Evolutionary conservation across 1,140 invertebrate genomes (phyloP), one percentile per base, ranked within the genome.

Genomic region (Prorops nasuta): DNA sequence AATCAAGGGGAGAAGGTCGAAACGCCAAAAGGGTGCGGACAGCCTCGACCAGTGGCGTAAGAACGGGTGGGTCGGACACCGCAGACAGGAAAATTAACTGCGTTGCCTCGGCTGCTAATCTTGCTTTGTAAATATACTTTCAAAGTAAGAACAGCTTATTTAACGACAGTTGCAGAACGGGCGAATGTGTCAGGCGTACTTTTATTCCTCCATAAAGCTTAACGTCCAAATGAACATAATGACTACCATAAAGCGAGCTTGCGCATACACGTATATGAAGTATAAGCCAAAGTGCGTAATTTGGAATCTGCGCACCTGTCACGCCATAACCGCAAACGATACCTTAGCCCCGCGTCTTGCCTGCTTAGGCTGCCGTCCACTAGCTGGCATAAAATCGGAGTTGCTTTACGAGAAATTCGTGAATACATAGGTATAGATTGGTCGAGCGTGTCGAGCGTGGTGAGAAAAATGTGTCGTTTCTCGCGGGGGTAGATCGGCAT

Each of bases 11-110:
- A 59, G 54, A 66, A 45, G 49, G 60, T 69, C 56, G 66, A 68
- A 69, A 60, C 58, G 57, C 54, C 42, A 58, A n/a, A n/a, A 69
- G 65, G 63, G 65, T 67, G 60, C 63, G 58, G 63, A 62, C 61
- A 63, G 58, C 60, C 46, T 55, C n/a, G n/a, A n/a, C n/a, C 63
- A 67, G 56, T 60, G 60, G 63, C 60, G 63, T 64, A 53, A 57
- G 39, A 54, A 44, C 56, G 63, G 63, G 58, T 44, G 54, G 47
- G 44, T 54, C 47, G 44, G 48, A n/a, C n/a, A n/a, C n/a, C n/a
- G n/a, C n/a, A n/a, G n/a, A n/a, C n/a, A n/a, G n/a, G n/a, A n/a
- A n/a, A n/a, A n/a, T n/a, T n/a, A n/a, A n/a, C n/a, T n/a, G n/a
- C n/a, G n/a, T n/a, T n/a, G n/a, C n/a, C n/a, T n/a, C n/a, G n/a